A percentile compares a stretch with the other conserved stretches of the same genome.
Conservation (phyloP, 2,797 vertebrate species). For the Ciconia nigra region DNA sequence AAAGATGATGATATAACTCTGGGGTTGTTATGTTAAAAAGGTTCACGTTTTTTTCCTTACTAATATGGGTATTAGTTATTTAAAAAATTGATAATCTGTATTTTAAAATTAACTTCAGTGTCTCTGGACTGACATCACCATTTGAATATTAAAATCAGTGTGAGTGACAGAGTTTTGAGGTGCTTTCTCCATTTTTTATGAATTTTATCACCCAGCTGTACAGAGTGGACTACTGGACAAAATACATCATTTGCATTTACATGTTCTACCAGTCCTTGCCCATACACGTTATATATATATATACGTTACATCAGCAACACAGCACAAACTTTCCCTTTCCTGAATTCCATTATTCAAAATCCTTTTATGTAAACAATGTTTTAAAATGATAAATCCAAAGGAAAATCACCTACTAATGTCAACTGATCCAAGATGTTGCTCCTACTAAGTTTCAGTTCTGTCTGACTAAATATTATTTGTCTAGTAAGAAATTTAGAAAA, state of each 20-base stretch:
- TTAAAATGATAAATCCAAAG: neutral
- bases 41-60: neutral
- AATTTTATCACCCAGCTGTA: neutral
- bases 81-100: neutral
- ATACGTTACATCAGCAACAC: neutral
- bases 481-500: neutral
- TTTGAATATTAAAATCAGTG: neutral
- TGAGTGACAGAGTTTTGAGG: neutral
- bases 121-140: neutral
- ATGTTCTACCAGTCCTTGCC: neutral
- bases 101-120: neutral
- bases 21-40: neutral
- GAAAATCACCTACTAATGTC: neutral
- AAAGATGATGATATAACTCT: neutral
- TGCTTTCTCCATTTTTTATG: neutral
- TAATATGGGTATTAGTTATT: neutral
- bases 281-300: neutral
- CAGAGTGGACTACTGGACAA: neutral
- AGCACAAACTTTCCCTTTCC: neutral
- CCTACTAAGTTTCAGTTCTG: neutral
- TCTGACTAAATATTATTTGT: neutral
- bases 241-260: neutral
- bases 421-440: neutral
- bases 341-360: neutral
- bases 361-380: neutral